Base-by-base conservation (phyloP, 53 echinoderm and acorn worm species). In the Holothuria scabra region DNA sequence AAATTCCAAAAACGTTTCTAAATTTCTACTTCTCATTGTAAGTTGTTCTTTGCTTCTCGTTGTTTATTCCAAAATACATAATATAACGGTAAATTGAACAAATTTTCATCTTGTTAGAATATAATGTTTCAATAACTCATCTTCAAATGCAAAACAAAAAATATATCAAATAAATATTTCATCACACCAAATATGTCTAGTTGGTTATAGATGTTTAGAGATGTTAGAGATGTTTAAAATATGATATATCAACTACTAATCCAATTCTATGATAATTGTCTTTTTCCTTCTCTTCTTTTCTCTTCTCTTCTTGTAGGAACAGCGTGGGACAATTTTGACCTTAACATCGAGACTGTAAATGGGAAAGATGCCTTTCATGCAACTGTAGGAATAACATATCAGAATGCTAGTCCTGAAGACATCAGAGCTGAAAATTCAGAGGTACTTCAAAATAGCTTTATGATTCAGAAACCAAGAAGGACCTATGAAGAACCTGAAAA, bases 301-400 rank as follows among this genome's bases (percentile, higher is more conserved):
- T 48, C 14, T 29, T 30, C 31, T 32, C 12, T 69, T n/a, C 70
- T 56, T 29, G 52, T 30, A 84, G 82, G 85, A 11, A 84, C 70
- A 20, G 85, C 85, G 12, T 84, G 71, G 72, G 85, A 84, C 31
- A 84, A 84, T 71, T 84, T 72, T 56, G 85, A 84, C 52, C 56
- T 84, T 12, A 84, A 84, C 71, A 84, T 84, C 23, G 72, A 84
- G 65, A 84, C 85, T n/a, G 71, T 84, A 25, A 21, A 84, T 72
- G 85, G 37, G 70, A 84, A 52, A 49, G 6, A 18, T 48, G 32
- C 52, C 69, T 69, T 69, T 26, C 71, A 84, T 58, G 84, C 72
- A n/a, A 84, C 57, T 12, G 58, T 74, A 72, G 85, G 74, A 8
- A 84, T 74, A 28, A 74, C 85, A 11, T 72, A 84, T 31, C 82